phyloP scores from a whole-genome alignment of 2,797 vertebrate species.

The Morelia viridis region DNA sequence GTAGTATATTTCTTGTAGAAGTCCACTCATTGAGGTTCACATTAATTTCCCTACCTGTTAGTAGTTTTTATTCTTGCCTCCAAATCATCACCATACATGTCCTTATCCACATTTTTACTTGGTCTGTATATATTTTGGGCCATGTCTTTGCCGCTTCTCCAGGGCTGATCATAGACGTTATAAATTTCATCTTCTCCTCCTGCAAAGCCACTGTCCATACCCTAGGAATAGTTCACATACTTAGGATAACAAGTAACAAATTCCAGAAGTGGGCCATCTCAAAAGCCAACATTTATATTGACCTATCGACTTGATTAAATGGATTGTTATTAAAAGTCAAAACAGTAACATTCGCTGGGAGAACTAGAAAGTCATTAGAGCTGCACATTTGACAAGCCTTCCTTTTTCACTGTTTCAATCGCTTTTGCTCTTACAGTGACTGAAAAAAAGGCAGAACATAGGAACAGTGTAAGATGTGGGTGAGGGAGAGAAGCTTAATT shows the following conservation, averaged over 20 bases:
- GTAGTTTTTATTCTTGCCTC: conserved; percentile 86
- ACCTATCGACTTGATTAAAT: background rate
- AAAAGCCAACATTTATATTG: background rate
- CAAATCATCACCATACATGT: conserved; percentile 88
- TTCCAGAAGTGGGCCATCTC: background rate
- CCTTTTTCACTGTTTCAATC: background rate
- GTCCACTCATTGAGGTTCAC: background rate
- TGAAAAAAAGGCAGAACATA: background rate
- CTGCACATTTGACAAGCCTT: background rate
- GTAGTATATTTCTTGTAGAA: background rate
- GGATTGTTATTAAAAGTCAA: background rate
- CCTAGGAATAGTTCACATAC: conserved; percentile 70
- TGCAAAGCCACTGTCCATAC: conserved; percentile 95
- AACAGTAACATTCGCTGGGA: background rate
- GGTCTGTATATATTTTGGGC: conserved; percentile 95
- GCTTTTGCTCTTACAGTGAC: background rate
- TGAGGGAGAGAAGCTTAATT: background rate
- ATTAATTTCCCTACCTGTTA: conserved; percentile 79
- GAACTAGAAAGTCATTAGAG: background rate
- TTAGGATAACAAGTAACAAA: background rate
- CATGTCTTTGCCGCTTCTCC: conserved; percentile 89
- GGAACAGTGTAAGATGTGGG: background rate
- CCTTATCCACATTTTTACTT: conserved; percentile 90
- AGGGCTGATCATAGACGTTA: conserved; percentile 94
- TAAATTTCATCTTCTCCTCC: conserved; percentile 94